A percentile compares a stretch with the other conserved stretches of the same genome.
These are phyloP conservation scores for Fregetta grallaria DNA, from an alignment of 2,113 vertebrate genomes.

Conservation along the genomic window DNA sequence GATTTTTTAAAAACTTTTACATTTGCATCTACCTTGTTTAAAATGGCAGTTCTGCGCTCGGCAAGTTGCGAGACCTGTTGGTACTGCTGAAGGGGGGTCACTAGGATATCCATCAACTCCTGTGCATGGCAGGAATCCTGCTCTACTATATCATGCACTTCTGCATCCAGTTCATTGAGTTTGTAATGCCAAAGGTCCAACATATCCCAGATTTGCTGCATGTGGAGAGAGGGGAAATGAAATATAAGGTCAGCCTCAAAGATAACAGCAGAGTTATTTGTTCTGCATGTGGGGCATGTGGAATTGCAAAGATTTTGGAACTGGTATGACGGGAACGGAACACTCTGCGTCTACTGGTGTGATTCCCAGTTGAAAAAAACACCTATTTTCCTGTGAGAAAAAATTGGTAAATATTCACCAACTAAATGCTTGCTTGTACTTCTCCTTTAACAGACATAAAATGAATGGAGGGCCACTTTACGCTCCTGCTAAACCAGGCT, in stretches of 20 bases:
- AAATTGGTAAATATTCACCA: neutral
- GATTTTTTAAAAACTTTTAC: neutral
- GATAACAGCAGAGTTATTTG: neutral
- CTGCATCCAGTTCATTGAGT: slow-evolving; percentile 83
- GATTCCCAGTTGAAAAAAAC: neutral
- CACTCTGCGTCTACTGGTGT: neutral
- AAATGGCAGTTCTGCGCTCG: slow-evolving; percentile 82
- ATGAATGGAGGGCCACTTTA: neutral
- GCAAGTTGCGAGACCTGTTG: slow-evolving; percentile 83
- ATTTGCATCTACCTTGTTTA: slow-evolving; percentile 83
- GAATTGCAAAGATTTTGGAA: neutral
- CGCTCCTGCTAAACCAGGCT: neutral
- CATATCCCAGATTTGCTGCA: slow-evolving; percentile 88
- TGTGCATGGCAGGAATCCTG: slow-evolving; percentile 80
- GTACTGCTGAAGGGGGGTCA: slow-evolving; percentile 80
- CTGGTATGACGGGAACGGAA: neutral
- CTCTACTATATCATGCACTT: slow-evolving; percentile 86
- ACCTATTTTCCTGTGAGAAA: neutral
- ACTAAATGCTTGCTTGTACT: neutral
- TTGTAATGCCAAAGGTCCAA: slow-evolving; percentile 87
- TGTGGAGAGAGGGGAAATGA: neutral
- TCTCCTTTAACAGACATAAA: neutral
- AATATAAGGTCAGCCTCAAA: neutral
- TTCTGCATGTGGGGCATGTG: neutral
- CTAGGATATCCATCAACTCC: slow-evolving; percentile 79